Evolutionary conservation across 2,797 vertebrate genomes (phyloP), one percentile per base, ranked within the genome.

Genomic region (Botia kubotai): DNA sequence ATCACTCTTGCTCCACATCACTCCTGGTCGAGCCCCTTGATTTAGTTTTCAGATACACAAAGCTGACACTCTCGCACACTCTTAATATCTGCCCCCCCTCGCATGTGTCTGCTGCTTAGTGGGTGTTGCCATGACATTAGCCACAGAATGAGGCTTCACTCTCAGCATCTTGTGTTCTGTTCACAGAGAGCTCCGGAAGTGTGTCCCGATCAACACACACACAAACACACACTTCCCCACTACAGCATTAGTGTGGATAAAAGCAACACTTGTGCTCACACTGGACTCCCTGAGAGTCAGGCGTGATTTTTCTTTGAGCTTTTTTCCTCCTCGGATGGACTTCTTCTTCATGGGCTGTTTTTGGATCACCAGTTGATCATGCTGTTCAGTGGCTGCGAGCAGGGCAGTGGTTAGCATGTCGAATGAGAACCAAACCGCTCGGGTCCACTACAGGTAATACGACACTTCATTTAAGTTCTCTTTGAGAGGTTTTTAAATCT

Each of bases 361-460:
- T 89, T 83, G 87, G 90, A 88, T 85, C 89, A 84, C 91, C 89
- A 90, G 91, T 91, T 95, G 95, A 93, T 95, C 95, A 96, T 98
- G 96, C 93, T 92, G 90, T 87, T 94, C 90, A 77, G 96, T 98
- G 97, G 96, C 97, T 91, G 91, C 92, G 85, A 91, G 90, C 87
- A 91, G 91, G 89, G 91, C 92, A 92, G 86, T 94, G 91, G 87
- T 96, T 95, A 97, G 93, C 91, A 95, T 95, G 93, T 93, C 81
- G 86, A 94, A 87, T 85, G 93, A 97, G 87, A 96, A 97, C 89
- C 94, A 91, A 85, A 95, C 96, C 83, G 94, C 95, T 93, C 96
- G 97, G 89, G 94, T 99, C 87, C 94, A 96, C 85, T 99, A 99
- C 97, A 99, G 98, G 98, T 99, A 97, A 53, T 75, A 46, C 72